A percentile compares a stretch with the other conserved stretches of the same genome.
phyloP scores from a whole-genome alignment of 2,888 invertebrate genomes.

The Pelosia muscerda region DNA sequence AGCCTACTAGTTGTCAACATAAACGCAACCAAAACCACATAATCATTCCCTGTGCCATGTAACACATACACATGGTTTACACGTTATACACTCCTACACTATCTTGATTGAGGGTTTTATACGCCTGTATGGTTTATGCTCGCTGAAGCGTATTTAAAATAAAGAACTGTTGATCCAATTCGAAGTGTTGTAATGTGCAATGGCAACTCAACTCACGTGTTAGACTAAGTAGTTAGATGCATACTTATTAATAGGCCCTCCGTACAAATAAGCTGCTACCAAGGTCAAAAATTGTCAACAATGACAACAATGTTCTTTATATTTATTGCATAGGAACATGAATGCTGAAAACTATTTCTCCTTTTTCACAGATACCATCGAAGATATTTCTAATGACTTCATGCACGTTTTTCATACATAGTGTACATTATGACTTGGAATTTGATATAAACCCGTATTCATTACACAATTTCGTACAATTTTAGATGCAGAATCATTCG shows the following conservation, averaged over 20 bases:
- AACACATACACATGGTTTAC: no score
- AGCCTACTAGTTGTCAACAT: no score
- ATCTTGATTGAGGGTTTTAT: no score
- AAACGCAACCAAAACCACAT: no score
- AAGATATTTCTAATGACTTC: slow-evolving; percentile 60
- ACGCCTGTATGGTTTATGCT: not conserved
- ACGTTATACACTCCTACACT: not conserved
- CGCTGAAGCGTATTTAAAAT: not conserved
- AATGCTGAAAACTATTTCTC: slow-evolving; percentile 24
- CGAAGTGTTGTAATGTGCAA: no score
- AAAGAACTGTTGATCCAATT: not conserved
- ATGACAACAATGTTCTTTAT: not conserved
- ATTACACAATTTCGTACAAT: slow-evolving; percentile 34
- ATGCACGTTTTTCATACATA: slow-evolving; percentile 55
- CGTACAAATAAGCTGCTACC: not conserved
- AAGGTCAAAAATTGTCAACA: not conserved
- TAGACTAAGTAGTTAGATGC: not conserved
- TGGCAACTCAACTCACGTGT: not conserved
- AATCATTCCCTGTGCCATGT: no score
- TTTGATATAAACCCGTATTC: slow-evolving; percentile 2
- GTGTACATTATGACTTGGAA: slow-evolving; percentile 25
- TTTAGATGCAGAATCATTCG: slow-evolving; percentile 90
- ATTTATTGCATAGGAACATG: not conserved
- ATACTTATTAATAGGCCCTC: not conserved
- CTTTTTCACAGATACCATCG: slow-evolving; percentile 66